Conservation (phyloP, 2,888 invertebrate genomes). For the Synanthedon andrenaeformis region DNA sequence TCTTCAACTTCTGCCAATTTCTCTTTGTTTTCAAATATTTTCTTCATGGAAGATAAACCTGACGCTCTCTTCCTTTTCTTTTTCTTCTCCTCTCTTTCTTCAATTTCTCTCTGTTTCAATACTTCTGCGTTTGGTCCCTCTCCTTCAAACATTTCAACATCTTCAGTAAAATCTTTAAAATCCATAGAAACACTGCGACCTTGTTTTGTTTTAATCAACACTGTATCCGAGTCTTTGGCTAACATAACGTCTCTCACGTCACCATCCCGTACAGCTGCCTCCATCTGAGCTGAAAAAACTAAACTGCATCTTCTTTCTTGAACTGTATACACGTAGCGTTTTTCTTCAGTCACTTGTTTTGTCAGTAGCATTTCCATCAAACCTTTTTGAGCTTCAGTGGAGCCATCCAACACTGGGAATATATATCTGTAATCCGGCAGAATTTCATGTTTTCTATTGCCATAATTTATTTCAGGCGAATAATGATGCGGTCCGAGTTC, state of each 20-base stretch:
- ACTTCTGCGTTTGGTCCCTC: slow-evolving; percentile 77
- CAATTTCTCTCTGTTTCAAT: slow-evolving; percentile 70
- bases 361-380: slow-evolving; percentile 72
- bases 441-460: slow-evolving; percentile 75
- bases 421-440: slow-evolving; percentile 80
- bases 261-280: slow-evolving; percentile 81
- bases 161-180: slow-evolving; percentile 70
- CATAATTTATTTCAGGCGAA: slow-evolving; percentile 71
- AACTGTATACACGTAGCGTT: slow-evolving; percentile 80
- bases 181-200: slow-evolving; percentile 82
- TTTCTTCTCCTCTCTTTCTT: slow-evolving; percentile 65
- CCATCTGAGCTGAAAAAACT: slow-evolving; percentile 79
- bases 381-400: slow-evolving; percentile 74
- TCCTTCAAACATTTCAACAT: slow-evolving; percentile 75
- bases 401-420: slow-evolving; percentile 77
- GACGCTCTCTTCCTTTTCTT: slow-evolving; percentile 73
- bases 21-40: slow-evolving; percentile 84
- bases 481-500: slow-evolving; percentile 73
- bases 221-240: slow-evolving; percentile 80
- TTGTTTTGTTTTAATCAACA: slow-evolving; percentile 78
- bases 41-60: slow-evolving; percentile 73
- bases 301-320: slow-evolving; percentile 80
- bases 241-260: slow-evolving; percentile 83
- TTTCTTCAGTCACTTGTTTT: slow-evolving; percentile 70
- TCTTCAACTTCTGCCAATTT: slow-evolving; percentile 73